Percentiles rank a stretch among this genome's conserved stretches.
Conservation (phyloP, 2,113 vertebrate species). For the Hemibagrus wyckioides region DNA sequence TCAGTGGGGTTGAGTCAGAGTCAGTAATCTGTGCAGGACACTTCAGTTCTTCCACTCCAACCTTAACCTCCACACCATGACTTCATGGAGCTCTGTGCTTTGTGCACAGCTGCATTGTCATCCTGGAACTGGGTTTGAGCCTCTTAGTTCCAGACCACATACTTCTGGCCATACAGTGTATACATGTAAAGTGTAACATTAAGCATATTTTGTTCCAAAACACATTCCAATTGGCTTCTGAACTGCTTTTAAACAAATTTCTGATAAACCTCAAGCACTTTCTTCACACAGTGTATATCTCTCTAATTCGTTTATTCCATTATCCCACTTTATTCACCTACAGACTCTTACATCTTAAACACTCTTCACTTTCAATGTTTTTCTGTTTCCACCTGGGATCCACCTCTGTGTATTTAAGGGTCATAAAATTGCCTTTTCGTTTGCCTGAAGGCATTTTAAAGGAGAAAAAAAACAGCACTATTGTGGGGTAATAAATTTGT, state of each 20-base stretch:
- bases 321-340: not conserved
- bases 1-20: not conserved
- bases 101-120: not conserved
- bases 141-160: not conserved
- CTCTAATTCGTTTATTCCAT: not conserved
- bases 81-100: not conserved
- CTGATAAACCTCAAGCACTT: not conserved
- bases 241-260: not conserved
- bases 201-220: not conserved
- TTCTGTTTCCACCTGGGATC: not conserved
- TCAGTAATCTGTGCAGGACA: not conserved
- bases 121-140: not conserved
- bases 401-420: not conserved
- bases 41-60: not conserved
- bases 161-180: not conserved
- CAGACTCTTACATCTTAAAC: not conserved
- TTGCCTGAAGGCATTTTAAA: conserved; percentile 32
- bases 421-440: conserved; percentile 48
- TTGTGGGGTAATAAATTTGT: conserved; percentile 48
- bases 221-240: not conserved
- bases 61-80: not conserved
- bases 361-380: not conserved
- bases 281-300: too few relatives aligned
- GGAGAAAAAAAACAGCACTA: conserved; percentile 30
- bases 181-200: not conserved